These are phyloP conservation scores for Thryonomys swinderianus DNA, from an alignment of 2,113 vertebrate genomes.

Conservation along the genomic window DNA sequence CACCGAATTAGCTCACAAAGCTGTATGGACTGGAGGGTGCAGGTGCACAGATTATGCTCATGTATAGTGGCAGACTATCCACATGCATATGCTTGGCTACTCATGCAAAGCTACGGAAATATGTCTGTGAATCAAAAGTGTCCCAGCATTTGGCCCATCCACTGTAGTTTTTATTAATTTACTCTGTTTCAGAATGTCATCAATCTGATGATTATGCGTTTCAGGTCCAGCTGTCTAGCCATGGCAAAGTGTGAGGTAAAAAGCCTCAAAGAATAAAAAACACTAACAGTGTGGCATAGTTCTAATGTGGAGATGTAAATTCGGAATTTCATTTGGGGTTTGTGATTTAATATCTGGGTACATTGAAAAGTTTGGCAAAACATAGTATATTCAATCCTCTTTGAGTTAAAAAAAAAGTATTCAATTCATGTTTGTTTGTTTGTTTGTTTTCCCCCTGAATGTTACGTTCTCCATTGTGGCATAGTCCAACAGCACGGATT, in stretches of 20 bases:
- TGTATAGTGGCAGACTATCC: background rate
- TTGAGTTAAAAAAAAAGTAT: background rate
- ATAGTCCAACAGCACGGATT: background rate
- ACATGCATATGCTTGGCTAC: background rate
- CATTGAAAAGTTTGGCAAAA: conserved; percentile 33
- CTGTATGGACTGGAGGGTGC: background rate
- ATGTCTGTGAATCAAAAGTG: background rate
- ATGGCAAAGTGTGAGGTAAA: background rate
- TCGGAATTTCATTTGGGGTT: background rate
- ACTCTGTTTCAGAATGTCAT: background rate
- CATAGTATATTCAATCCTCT: background rate
- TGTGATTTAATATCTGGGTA: conserved; percentile 51
- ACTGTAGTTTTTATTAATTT: background rate
- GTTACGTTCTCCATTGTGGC: background rate
- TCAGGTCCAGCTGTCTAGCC: background rate
- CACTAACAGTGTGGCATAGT: rapidly evolving
- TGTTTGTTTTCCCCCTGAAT: background rate
- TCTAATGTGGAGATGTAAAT: background rate
- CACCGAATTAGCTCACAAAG: background rate
- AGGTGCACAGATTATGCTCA: background rate
- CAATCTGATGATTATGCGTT: background rate
- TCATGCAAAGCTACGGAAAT: background rate
- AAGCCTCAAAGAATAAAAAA: background rate
- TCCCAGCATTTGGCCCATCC: background rate
- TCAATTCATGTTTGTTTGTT: background rate